Evolutionary conservation across 2,888 invertebrate genomes (phyloP).

Genomic region (Tryphoninae sp.): DNA sequence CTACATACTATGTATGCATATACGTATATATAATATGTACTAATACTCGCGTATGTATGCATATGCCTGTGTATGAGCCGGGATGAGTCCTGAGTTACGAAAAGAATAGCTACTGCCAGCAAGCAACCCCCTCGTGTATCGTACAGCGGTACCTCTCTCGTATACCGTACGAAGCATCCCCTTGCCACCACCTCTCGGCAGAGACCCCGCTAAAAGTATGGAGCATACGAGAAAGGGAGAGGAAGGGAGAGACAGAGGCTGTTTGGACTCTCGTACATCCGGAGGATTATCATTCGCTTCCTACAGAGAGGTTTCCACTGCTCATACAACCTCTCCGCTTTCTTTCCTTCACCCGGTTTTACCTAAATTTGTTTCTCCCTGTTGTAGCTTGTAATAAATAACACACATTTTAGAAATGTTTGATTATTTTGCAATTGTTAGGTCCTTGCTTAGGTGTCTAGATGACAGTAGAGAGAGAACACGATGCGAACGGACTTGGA

Average conservation of each 20-base stretch:
- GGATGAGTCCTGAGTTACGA: conserved; percentile 57
- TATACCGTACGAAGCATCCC: conserved; percentile 35
- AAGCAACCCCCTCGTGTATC: conserved; percentile 62
- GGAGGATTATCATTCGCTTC: conserved; percentile 69
- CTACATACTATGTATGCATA: conserved; percentile 53
- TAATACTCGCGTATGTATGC: conserved; percentile 52
- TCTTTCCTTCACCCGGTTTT: conserved; percentile 59
- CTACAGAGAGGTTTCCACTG: conserved; percentile 44
- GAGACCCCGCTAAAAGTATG: conserved; percentile 39
- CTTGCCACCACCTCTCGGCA: conserved; percentile 14
- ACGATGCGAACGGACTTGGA: too few species aligned
- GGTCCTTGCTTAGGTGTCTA: background rate
- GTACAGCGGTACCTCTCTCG: conserved; percentile 57
- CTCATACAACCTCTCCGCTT: conserved; percentile 53
- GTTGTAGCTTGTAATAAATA: conserved; percentile 23
- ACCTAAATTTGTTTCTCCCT: conserved; percentile 10
- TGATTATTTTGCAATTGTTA: background rate
- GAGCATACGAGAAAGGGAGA: conserved; percentile 52
- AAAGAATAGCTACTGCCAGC: conserved; percentile 66
- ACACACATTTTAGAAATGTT: background rate
- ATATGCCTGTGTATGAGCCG: conserved; percentile 41
- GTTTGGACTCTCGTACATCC: conserved; percentile 64
- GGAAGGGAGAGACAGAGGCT: conserved; percentile 5
- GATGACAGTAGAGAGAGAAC: too few species aligned
- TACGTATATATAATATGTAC: conserved; percentile 5